These are phyloP conservation scores for Caranx melampygus DNA, from an alignment of 2,113 vertebrate species.

Conservation along the genomic window DNA sequence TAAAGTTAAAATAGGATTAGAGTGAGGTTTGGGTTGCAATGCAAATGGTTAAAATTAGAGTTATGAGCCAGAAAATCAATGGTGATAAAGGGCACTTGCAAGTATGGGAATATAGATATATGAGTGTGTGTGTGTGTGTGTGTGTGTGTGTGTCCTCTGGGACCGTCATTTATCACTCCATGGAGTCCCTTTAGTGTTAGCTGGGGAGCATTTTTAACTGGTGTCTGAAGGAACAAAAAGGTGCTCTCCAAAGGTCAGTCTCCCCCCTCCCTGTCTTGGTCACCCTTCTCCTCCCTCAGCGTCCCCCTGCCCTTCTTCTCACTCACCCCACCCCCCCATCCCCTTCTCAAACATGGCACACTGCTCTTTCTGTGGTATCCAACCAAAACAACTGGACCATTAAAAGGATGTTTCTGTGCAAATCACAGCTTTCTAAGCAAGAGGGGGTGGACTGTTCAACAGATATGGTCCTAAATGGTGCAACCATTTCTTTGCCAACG, in stretches of 20 bases:
- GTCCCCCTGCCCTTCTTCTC: conserved; percentile 26
- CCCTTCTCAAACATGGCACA: conserved; percentile 34
- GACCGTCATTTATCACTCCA: conserved; percentile 52
- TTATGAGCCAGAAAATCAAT: conserved; percentile 23
- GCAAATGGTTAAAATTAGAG: conserved; percentile 23
- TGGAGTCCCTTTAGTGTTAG: conserved; percentile 34
- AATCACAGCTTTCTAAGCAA: conserved; percentile 42
- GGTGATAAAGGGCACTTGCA: background rate
- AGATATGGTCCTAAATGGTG: conserved; percentile 12
- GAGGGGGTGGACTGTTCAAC: conserved; percentile 25
- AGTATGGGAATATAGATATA: background rate
- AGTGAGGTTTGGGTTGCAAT: background rate
- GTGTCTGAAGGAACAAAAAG: conserved; percentile 60
- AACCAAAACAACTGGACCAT: conserved; percentile 61
- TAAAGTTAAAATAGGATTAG: conserved; percentile 15
- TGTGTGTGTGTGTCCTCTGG: conserved; percentile 18
- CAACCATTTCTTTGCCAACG: conserved; percentile 16
- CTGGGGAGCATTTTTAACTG: conserved; percentile 45
- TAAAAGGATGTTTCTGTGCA: conserved; percentile 43
- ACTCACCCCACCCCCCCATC: background rate
- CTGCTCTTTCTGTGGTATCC: conserved; percentile 53
- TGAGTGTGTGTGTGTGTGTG: background rate
- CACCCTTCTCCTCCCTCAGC: conserved; percentile 22
- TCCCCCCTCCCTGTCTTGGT: conserved; percentile 31
- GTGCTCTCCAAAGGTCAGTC: conserved; percentile 26